Evolutionary conservation across 2,888 invertebrate genomes (phyloP).

Genomic region (Tachina lurida): DNA sequence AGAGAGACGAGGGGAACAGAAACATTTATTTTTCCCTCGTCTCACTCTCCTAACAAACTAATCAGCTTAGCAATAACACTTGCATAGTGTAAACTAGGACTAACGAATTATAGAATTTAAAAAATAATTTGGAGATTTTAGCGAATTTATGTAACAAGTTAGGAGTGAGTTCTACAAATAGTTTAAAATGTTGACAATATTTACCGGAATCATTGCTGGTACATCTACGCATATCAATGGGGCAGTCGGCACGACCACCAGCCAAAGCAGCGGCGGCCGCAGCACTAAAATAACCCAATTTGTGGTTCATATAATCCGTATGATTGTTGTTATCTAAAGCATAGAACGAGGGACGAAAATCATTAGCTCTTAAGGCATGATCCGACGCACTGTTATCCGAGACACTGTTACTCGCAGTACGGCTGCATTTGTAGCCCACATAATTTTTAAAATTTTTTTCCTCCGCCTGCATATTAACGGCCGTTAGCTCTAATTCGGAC

Average conservation of each 20-base stretch:
- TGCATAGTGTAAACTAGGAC: too few species aligned
- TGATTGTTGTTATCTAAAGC: conserved; percentile 77
- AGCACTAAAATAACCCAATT: conserved; percentile 78
- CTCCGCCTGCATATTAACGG: conserved; percentile 68
- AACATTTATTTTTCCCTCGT: too few species aligned
- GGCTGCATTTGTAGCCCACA: conserved; percentile 73
- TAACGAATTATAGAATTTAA: too few species aligned
- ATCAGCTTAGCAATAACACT: too few species aligned
- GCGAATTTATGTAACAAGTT: too few species aligned
- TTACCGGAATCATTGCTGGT: conserved; percentile 82
- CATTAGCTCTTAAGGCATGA: conserved; percentile 8
- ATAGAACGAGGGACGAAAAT: conserved; percentile 57
- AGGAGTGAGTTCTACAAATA: background rate
- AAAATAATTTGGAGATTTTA: too few species aligned
- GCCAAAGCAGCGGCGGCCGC: conserved; percentile 71
- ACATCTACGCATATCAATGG: conserved; percentile 83
- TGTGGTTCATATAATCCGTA: conserved; percentile 77
- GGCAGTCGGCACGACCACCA: conserved; percentile 74
- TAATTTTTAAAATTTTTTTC: conserved; percentile 75
- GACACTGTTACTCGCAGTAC: conserved; percentile 70
- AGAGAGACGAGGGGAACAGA: too few species aligned
- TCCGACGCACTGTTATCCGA: conserved; percentile 73
- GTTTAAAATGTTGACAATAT: conserved; percentile 42
- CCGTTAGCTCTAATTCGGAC: conserved; percentile 74
- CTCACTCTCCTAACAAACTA: too few species aligned